Evolutionary conservation across 37 sponge, comb jelly and placozoan species (phyloP), one percentile per base, ranked within the genome.

Genomic region (Halisarca cf. caerulea): DNA sequence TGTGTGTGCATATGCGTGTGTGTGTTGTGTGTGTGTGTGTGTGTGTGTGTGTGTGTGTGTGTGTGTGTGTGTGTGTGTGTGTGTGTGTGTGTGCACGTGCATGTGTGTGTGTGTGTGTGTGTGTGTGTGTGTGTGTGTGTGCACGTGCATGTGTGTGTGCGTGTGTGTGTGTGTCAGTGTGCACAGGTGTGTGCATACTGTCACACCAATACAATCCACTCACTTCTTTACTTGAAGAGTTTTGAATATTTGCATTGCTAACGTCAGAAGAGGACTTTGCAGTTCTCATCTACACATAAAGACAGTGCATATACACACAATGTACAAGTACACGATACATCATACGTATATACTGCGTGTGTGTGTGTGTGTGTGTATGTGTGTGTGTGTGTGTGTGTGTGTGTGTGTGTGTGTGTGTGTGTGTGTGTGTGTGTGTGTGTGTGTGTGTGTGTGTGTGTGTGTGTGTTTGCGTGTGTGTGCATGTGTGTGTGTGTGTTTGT

Each of bases 61-160:
- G 80, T 79, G 55, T 47, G 80, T 79, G 80, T 79, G 80, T 79
- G 80, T 41, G 80, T 79, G 80, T 79, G 80, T n/a, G 80, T 79
- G 47, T 79, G 55, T 79, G 55, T 45, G 9, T 45, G 51, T 45
- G 55, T 47, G 80, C 45, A 55, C 40, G 55, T n/a, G 55, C 4
- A n/a, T 61, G 30, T 81, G 82, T 81, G 62, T 81, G 66, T 81
- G 83, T 21, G 33, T 36, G 83, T 82, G 47, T 39, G 43, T 82
- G 69, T 66, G 45, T 82, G 69, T 66, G 83, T 64, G 45, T 39
- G 24, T 81, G 82, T 81, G 66, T 61, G 80, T 79, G 80, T 79
- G 55, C 6, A 24, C 7, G 55, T 47, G 80, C 45, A 55, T 20
- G 30, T 41, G 80, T 79, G 80, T 20, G 55, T 79, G 58, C 11